Conservation (phyloP, 2,113 vertebrate species). For the Amphilophus citrinellus region DNA sequence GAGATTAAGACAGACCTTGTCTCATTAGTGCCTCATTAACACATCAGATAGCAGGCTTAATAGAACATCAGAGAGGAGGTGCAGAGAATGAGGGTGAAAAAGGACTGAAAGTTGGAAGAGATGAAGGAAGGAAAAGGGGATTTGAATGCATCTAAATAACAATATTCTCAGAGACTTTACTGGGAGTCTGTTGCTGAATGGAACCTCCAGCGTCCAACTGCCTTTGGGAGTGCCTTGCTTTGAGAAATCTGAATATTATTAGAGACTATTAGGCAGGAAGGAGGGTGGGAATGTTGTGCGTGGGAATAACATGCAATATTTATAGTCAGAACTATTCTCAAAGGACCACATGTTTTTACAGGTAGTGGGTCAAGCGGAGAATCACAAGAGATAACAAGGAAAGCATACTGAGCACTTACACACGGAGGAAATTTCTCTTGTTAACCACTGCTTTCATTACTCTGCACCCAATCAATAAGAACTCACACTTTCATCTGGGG, state of each 20-base stretch:
- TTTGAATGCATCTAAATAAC: constrained; percentile 8
- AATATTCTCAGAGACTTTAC: not conserved
- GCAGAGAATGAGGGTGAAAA: not conserved
- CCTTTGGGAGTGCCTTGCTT: not conserved
- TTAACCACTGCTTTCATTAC: not conserved
- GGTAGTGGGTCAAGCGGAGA: not conserved
- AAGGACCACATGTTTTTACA: fast-evolving
- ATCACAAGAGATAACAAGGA: not conserved
- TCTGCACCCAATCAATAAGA: constrained; percentile 13
- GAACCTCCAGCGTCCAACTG: not conserved
- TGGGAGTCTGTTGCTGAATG: not conserved
- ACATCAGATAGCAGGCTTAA: constrained; percentile 64
- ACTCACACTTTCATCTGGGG: not conserved
- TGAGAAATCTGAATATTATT: constrained; percentile 38
- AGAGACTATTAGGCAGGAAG: not conserved
- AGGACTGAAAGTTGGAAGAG: not conserved
- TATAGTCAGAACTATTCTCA: constrained; percentile 1
- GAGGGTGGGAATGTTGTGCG: not conserved
- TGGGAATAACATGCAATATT: not conserved
- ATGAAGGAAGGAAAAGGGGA: not conserved
- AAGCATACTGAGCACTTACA: not conserved
- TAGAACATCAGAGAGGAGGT: constrained; percentile 17
- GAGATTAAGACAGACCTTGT: constrained; percentile 65
- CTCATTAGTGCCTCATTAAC: constrained; percentile 77
- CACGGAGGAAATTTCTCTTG: not conserved